Percentiles rank a stretch among this genome's conserved stretches.
These are phyloP conservation scores for Apogon talboti DNA, from an alignment of 2,797 vertebrate species.

Conservation along the genomic window DNA sequence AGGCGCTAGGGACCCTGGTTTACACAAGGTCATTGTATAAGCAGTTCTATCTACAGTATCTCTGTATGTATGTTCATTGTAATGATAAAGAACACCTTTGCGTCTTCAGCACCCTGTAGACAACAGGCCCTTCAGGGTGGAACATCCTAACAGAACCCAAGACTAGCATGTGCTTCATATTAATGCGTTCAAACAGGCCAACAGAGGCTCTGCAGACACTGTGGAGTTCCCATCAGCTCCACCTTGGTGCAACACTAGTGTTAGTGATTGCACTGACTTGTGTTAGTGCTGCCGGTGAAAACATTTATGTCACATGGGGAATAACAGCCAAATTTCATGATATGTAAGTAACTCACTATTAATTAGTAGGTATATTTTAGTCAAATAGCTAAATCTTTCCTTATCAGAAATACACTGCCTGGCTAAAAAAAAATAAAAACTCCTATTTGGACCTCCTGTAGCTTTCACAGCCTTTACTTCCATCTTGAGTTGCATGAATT, in stretches of 20 bases:
- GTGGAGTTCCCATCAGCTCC: conserved; percentile 15
- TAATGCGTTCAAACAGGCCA: conserved; percentile 22
- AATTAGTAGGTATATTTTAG: too few relatives aligned
- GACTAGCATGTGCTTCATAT: conserved; percentile 52
- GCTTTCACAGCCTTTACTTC: too few relatives aligned
- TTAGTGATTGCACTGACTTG: conserved; percentile 41
- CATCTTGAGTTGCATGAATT: too few relatives aligned
- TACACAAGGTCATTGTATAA: conserved; percentile 75
- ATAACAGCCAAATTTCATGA: conserved; percentile 1
- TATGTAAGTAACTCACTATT: background rate
- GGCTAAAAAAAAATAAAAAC: too few relatives aligned
- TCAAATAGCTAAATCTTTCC: too few relatives aligned
- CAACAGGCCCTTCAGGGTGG: conserved; percentile 25
- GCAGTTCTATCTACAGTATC: conserved; percentile 57
- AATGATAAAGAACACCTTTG: conserved; percentile 42
- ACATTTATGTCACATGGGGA: conserved; percentile 9
- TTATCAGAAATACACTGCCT: too few relatives aligned
- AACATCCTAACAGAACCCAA: conserved; percentile 28
- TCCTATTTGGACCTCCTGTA: too few relatives aligned
- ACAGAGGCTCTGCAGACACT: conserved; percentile 49
- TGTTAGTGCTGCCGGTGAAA: conserved; percentile 11
- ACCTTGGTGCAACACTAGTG: conserved; percentile 31
- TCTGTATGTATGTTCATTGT: conserved; percentile 24
- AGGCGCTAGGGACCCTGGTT: conserved; percentile 60
- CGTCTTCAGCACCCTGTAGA: conserved; percentile 24